Evolutionary conservation across 35 echinoderm and acorn worm species (phyloP).

Genomic region (Lytechinus variegatus): DNA sequence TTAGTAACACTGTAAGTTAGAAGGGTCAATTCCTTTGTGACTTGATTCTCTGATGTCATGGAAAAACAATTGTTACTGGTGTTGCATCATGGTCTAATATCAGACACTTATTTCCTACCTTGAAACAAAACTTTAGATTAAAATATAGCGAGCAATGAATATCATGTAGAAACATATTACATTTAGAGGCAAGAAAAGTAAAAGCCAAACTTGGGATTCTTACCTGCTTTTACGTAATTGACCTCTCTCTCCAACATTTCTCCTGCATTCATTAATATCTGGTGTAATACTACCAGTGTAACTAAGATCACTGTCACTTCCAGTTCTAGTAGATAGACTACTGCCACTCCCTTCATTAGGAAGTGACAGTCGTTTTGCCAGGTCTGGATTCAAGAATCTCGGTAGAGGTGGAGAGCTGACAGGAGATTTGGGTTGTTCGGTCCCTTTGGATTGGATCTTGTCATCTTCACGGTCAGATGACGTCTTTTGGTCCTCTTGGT

Average conservation of each 20-base stretch:
- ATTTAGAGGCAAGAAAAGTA: not conserved
- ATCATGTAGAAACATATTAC: too few relatives aligned
- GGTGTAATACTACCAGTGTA: conserved; percentile 29
- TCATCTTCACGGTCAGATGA: not conserved
- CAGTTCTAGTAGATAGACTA: conserved; percentile 29
- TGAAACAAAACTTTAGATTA: too few relatives aligned
- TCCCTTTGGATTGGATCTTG: not conserved
- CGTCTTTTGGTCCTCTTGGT: not conserved
- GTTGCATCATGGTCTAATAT: not conserved
- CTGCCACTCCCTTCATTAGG: conserved; percentile 13
- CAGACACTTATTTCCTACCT: not conserved
- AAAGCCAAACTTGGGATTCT: not conserved
- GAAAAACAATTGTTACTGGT: not conserved
- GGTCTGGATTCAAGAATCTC: not conserved
- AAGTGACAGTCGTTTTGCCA: not conserved
- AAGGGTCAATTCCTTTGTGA: not conserved
- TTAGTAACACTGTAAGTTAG: not conserved
- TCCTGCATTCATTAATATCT: conserved; percentile 29
- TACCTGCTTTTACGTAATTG: conserved; percentile 47
- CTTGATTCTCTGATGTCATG: not conserved
- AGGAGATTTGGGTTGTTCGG: not conserved
- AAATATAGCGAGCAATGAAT: too few relatives aligned
- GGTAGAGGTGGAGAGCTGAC: not conserved
- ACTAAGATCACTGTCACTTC: conserved; percentile 42
- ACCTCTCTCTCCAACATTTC: not conserved